Conservation (phyloP, 2,113 vertebrate species). For the Syrmaticus mikado region DNA sequence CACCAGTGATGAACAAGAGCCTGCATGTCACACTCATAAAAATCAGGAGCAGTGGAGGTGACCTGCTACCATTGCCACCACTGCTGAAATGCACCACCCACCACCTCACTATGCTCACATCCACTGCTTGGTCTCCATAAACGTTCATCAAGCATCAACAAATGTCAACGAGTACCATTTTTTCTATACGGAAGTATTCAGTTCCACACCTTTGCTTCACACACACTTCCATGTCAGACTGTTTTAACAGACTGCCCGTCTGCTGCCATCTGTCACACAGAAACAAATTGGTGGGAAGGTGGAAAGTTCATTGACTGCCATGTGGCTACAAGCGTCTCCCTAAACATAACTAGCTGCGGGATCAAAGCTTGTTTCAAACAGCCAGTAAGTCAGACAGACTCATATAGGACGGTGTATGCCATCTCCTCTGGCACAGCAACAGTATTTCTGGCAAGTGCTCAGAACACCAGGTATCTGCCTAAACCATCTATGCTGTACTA, state of each 20-base stretch:
- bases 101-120: background rate
- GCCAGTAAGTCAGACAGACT: background rate
- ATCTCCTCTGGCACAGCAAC: background rate
- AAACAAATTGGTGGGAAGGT: background rate
- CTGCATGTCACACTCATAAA: background rate
- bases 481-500: background rate
- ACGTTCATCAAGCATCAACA: background rate
- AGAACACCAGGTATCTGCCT: background rate
- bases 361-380: conserved; percentile 16
- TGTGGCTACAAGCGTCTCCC: background rate
- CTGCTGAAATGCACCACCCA: background rate
- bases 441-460: background rate
- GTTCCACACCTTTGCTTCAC: background rate
- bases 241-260: background rate
- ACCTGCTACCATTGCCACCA: background rate
- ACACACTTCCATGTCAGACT: background rate
- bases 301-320: background rate
- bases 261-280: background rate
- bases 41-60: background rate
- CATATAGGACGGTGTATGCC: background rate
- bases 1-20: background rate
- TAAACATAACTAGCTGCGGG: background rate
- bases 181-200: background rate
- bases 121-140: background rate
- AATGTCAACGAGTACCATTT: background rate